Evolutionary conservation across 2,797 vertebrate genomes (phyloP).

Genomic region (Lithobates pipiens): DNA sequence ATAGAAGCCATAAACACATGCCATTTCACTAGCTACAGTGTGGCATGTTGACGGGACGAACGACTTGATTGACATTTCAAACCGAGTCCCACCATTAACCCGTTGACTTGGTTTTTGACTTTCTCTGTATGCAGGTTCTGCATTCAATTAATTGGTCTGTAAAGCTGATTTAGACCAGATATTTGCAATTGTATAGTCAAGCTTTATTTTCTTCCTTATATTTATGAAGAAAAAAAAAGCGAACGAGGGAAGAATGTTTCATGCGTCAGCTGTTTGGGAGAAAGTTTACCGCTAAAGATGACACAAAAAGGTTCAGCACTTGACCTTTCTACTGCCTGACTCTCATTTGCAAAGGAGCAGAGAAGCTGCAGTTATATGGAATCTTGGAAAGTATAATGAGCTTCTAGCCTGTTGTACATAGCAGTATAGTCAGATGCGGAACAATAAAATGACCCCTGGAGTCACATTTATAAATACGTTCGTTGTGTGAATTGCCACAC

Average conservation of each 20-base stretch:
- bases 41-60: not conserved
- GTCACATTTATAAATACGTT: not conserved
- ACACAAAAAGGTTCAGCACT: not conserved
- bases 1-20: not conserved
- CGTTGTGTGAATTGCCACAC: not conserved
- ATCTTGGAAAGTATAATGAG: slow-evolving; percentile 6
- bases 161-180: not conserved
- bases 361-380: not conserved
- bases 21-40: not conserved
- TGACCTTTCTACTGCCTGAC: slow-evolving; percentile 7
- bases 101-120: not conserved
- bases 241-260: not conserved
- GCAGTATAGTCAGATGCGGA: not conserved
- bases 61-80: slow-evolving; percentile 1
- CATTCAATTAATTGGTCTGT: not conserved
- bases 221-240: not conserved
- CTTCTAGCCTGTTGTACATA: not conserved
- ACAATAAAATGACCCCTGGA: not conserved
- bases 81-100: not conserved
- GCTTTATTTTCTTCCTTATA: not conserved
- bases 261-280: not conserved
- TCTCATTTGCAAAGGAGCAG: not conserved
- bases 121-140: not conserved
- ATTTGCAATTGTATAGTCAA: not conserved
- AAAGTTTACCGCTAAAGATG: not conserved